A percentile compares a stretch with the other conserved stretches of the same genome.
These are phyloP conservation scores for Diogma glabrata DNA, from an alignment of 2,888 invertebrate genomes.

Conservation along the genomic window DNA sequence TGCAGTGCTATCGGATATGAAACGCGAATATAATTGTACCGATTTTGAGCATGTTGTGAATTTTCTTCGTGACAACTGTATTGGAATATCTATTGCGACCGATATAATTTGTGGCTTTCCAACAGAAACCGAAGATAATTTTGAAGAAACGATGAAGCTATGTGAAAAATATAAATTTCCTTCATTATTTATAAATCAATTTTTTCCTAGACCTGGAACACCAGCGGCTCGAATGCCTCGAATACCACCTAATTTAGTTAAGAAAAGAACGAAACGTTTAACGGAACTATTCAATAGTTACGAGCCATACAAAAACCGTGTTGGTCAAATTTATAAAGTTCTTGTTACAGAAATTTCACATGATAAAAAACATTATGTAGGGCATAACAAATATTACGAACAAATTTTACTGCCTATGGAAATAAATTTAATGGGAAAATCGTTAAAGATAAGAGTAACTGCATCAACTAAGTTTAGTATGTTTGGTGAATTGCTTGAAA, in stretches of 20 bases:
- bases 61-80: conserved; percentile 50
- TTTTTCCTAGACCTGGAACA: conserved; percentile 91
- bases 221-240: conserved; percentile 84
- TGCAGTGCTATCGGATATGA: conserved; percentile 88
- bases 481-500: conserved; percentile 53
- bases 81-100: conserved; percentile 87
- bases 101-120: conserved; percentile 99
- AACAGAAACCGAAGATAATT: conserved; percentile 83
- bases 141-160: conserved; percentile 72
- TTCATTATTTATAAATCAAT: conserved; percentile 95
- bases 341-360: conserved; percentile 89
- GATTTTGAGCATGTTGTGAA: conserved; percentile 87
- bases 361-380: conserved; percentile 82
- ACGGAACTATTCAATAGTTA: conserved; percentile 86
- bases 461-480: conserved; percentile 65
- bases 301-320: conserved; percentile 57
- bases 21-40: conserved; percentile 78
- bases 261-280: conserved; percentile 74
- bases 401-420: conserved; percentile 78
- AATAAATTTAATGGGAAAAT: conserved; percentile 67
- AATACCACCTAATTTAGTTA: conserved; percentile 78
- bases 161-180: conserved; percentile 84
- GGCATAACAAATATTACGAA: conserved; percentile 91
- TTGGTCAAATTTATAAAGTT: conserved; percentile 51
- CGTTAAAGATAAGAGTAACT: conserved; percentile 63